Percentiles rank a stretch among this genome's conserved stretches.
Conservation (phyloP, 2,113 vertebrate species). For the Malurus alboscapulatus region DNA sequence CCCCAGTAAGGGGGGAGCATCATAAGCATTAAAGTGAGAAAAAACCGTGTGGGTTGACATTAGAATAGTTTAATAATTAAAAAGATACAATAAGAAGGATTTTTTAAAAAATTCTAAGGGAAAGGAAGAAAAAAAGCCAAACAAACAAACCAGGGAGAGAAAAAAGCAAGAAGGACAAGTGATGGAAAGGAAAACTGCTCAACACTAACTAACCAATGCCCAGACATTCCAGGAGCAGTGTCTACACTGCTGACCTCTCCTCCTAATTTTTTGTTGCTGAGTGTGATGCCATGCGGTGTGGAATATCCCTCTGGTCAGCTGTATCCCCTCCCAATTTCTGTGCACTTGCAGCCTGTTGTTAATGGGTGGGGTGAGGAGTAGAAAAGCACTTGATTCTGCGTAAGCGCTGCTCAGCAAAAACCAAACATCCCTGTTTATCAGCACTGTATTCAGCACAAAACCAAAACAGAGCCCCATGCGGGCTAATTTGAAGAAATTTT, state of each 20-base stretch:
- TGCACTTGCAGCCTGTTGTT: background rate
- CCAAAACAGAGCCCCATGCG: background rate
- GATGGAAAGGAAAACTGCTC: background rate
- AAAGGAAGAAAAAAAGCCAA: background rate
- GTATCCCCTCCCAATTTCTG: background rate
- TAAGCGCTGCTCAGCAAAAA: background rate
- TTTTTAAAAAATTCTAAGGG: background rate
- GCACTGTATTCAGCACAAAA: background rate
- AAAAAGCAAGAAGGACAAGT: background rate
- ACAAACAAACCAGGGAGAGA: background rate
- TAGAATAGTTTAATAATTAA: background rate
- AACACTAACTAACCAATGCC: background rate
- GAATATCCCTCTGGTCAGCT: background rate
- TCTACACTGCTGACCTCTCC: background rate
- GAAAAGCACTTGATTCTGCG: background rate
- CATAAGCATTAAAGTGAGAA: background rate
- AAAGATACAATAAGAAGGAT: background rate
- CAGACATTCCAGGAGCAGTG: background rate
- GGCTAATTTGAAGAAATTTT: background rate
- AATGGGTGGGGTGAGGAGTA: background rate
- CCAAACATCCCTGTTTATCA: background rate
- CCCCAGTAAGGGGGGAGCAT: background rate
- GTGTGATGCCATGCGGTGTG: fast-evolving
- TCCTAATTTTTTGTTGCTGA: background rate
- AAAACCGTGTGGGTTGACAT: background rate